phyloP scores from a whole-genome alignment of 1,140 invertebrate species.

The Sweltsa coloradensis region DNA sequence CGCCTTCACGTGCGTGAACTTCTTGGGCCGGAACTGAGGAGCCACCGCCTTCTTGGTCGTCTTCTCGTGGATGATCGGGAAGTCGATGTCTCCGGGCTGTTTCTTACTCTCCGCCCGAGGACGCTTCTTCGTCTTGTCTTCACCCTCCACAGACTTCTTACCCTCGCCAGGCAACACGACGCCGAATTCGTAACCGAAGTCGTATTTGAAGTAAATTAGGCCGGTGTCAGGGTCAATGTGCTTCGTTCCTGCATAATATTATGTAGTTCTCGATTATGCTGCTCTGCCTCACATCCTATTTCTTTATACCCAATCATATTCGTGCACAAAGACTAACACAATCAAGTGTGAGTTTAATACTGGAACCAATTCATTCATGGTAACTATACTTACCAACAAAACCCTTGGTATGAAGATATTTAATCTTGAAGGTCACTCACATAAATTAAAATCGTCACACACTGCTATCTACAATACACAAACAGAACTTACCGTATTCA shows the following conservation, averaged over 20 bases:
- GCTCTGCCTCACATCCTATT: too few relatives aligned
- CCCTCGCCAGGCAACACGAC: slow-evolving; percentile 55
- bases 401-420: too few relatives aligned
- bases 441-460: too few relatives aligned
- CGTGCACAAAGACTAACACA: too few relatives aligned
- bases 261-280: neutral
- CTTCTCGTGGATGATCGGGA: slow-evolving; percentile 49
- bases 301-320: too few relatives aligned
- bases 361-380: too few relatives aligned
- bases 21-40: slow-evolving; percentile 24
- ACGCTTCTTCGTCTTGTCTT: slow-evolving; percentile 31
- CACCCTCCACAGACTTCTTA: slow-evolving; percentile 24
- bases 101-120: slow-evolving; percentile 29
- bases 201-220: slow-evolving; percentile 71
- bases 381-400: too few relatives aligned
- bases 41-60: slow-evolving; percentile 22
- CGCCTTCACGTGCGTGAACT: slow-evolving; percentile 35
- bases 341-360: too few relatives aligned
- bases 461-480: too few relatives aligned
- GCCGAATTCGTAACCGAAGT: slow-evolving; percentile 71
- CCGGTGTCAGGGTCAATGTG: slow-evolving; percentile 63
- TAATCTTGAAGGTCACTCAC: too few relatives aligned
- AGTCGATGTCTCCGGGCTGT: slow-evolving; percentile 39
- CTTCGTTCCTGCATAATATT: slow-evolving; percentile 46
- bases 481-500: slow-evolving; percentile 48